These are phyloP conservation scores for Drosophila navojoa DNA, from an alignment of 1,140 invertebrate species.

Conservation along the genomic window DNA sequence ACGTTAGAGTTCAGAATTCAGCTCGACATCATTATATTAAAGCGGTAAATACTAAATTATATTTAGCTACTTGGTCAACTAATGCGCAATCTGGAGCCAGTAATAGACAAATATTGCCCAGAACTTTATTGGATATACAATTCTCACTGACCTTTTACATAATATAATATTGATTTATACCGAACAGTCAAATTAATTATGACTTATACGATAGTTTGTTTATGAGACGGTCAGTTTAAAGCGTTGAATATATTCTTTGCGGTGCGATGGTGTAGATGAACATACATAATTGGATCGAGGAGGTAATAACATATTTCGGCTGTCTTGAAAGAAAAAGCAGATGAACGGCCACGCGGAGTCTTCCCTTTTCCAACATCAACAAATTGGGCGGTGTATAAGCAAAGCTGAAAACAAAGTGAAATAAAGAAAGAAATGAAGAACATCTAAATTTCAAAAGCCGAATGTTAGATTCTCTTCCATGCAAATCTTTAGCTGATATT, in stretches of 20 bases:
- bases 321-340: conserved; percentile 45
- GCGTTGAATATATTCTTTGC: conserved; percentile 46
- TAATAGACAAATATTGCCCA: too few relatives aligned
- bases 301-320: conserved; percentile 63
- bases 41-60: too few relatives aligned
- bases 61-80: too few relatives aligned
- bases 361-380: conserved; percentile 42
- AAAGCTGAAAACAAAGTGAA: conserved; percentile 45
- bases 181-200: conserved; percentile 38
- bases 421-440: conserved; percentile 18
- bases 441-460: background rate
- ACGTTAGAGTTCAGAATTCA: too few relatives aligned
- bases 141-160: too few relatives aligned
- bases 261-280: conserved; percentile 38
- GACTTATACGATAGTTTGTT: conserved; percentile 46
- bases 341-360: conserved; percentile 35
- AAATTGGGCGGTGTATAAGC: conserved; percentile 41
- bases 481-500: background rate
- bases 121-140: too few relatives aligned
- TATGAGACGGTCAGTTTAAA: conserved; percentile 51
- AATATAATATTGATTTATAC: background rate
- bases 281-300: conserved; percentile 55
- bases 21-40: too few relatives aligned
- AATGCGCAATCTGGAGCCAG: too few relatives aligned
- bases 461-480: conserved; percentile 15